These are phyloP conservation scores for Sympetrum striolatum DNA, from an alignment of 2,888 invertebrate genomes.

Conservation along the genomic window DNA sequence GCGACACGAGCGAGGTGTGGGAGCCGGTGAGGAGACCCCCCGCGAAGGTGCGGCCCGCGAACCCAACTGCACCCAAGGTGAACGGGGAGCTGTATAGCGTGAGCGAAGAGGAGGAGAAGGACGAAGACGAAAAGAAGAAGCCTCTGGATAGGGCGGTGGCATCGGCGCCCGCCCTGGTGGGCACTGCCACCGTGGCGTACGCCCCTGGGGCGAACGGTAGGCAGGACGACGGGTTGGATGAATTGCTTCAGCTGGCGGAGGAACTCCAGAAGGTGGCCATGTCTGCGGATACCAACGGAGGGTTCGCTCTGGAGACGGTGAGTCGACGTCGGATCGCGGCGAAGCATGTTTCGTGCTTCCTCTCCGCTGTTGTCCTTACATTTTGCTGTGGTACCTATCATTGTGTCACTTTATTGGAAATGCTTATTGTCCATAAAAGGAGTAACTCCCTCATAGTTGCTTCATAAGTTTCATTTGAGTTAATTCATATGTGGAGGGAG, in stretches of 20 bases:
- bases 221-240: neutral
- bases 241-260: neutral
- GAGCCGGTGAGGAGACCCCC: conserved; percentile 30
- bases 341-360: too few relatives aligned
- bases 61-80: neutral
- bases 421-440: too few relatives aligned
- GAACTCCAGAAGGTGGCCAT: neutral
- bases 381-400: too few relatives aligned
- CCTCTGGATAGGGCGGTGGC: neutral
- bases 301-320: conserved; percentile 2
- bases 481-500: too few relatives aligned
- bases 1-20: conserved; percentile 55
- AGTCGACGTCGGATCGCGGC: neutral
- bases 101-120: neutral
- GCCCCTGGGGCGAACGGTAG: neutral
- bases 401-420: too few relatives aligned
- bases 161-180: neutral
- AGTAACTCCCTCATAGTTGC: too few relatives aligned
- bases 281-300: neutral
- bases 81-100: conserved; percentile 18
- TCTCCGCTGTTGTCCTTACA: too few relatives aligned
- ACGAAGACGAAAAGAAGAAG: neutral
- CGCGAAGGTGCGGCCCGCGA: neutral
- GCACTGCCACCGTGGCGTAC: neutral
- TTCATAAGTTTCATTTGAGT: too few relatives aligned